Percentiles rank a stretch among this genome's conserved stretches.
Conservation (phyloP, 2,113 vertebrate species). For the Myxocyprinus asiaticus region DNA sequence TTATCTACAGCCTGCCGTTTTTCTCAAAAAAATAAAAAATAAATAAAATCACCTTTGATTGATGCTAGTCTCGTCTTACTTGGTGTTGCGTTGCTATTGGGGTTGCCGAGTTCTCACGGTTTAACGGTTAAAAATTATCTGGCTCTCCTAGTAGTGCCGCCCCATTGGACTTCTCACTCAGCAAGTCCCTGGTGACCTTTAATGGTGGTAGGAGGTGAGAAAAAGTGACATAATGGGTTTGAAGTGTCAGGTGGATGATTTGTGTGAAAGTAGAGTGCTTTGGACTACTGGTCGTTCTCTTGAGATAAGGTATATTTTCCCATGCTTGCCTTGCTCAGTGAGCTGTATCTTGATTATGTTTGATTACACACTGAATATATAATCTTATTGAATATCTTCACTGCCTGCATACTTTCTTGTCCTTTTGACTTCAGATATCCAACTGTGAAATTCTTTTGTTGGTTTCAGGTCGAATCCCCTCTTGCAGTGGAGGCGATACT, state of each 20-base stretch:
- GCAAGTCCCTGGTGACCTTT: conserved; percentile 55
- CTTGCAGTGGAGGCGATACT: conserved; percentile 86
- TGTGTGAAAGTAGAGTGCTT: neutral
- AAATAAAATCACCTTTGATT: neutral
- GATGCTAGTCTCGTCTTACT: neutral
- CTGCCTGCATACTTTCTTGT: neutral
- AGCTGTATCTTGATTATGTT: conserved; percentile 4
- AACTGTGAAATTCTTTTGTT: neutral
- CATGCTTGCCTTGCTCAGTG: neutral
- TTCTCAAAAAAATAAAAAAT: conserved; percentile 1
- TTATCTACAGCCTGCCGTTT: no score
- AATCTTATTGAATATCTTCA: neutral
- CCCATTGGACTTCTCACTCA: conserved; percentile 51
- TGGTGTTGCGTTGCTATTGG: neutral
- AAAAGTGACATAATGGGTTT: conserved; percentile 53
- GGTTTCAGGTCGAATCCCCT: conserved; percentile 89
- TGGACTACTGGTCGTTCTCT: neutral
- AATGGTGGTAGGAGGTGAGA: conserved; percentile 42
- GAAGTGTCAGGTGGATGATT: conserved; percentile 45
- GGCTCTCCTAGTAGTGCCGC: neutral
- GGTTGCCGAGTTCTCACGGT: neutral
- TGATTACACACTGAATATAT: conserved; percentile 17
- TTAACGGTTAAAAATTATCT: neutral
- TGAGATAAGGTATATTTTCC: neutral
- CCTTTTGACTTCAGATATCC: no score